Evolutionary conservation across 2,797 vertebrate genomes (phyloP), one percentile per base, ranked within the genome.

Genomic region (Myotis pilosus): DNA sequence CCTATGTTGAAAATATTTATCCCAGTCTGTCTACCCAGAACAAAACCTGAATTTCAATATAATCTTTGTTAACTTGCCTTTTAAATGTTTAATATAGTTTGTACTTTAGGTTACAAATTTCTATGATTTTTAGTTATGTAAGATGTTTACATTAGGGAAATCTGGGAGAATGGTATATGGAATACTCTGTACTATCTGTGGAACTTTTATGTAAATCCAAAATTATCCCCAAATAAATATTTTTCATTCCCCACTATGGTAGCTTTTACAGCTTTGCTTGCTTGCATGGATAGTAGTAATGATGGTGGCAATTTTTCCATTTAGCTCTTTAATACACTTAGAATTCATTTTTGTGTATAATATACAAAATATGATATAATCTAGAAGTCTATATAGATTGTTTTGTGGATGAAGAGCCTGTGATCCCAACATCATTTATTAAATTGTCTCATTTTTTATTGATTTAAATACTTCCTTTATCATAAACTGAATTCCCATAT

Each of bases 21-120:
- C 33, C 38, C 60, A 22, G 13, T 84, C 11, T 79, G 15, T 69
- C 53, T 10, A 30, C 51, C 75, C 53, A 94, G 16, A 79, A 60
- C 16, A 51, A 76, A 90, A 13, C 28, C 49, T 92, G 64, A 83
- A 92, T 72, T 86, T 92, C 36, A 86, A 47, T 47, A 79, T 53
- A 83, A 89, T 15, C 60, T 71, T 92, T 80, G 8, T 60, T 92
- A 94, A 90, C 74, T 92, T 84, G 33, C 49, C 57, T 87, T 94
- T 83, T 12, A 64, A 23, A 13, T 51, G 6, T 19, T 86, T 44
- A 55, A 49, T 23, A 53, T 53, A 36, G 41, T 44, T 68, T 62
- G 53, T 23, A 94, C 28, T 85, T 60, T 55, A 69, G 25, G 5
- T 62, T 19, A 30, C 84, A 91, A 80, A 51, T 81, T 57, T 79